Evolutionary conservation across 2,797 vertebrate species (phyloP).

Genomic region (Chaunax sp.): DNA sequence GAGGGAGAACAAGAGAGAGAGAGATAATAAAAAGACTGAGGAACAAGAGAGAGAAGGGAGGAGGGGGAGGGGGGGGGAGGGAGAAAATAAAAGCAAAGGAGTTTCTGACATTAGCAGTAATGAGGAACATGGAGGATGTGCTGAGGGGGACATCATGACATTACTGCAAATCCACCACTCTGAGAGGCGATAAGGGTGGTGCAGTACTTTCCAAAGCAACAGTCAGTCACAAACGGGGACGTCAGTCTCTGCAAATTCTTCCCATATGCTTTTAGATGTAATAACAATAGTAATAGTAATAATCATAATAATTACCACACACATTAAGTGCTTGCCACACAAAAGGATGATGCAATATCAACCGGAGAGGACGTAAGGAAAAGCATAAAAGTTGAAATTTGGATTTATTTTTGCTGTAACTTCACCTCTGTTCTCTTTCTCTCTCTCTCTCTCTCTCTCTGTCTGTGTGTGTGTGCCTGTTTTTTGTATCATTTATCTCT

Average conservation of each 20-base stretch:
- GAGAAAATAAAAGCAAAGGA: slow-evolving; percentile 75
- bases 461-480: too few species aligned
- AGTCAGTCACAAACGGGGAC: slow-evolving; percentile 40
- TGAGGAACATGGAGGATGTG: slow-evolving; percentile 81
- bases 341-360: neutral
- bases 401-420: too few species aligned
- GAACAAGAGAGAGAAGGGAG: slow-evolving; percentile 19
- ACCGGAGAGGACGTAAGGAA: too few species aligned
- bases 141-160: slow-evolving; percentile 80
- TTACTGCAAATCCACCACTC: slow-evolving; percentile 77
- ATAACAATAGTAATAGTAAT: neutral
- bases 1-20: slow-evolving; percentile 42
- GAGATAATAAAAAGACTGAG: too few species aligned
- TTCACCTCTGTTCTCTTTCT: too few species aligned
- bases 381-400: too few species aligned
- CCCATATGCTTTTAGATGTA: slow-evolving; percentile 7
- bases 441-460: too few species aligned
- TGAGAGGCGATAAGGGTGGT: slow-evolving; percentile 57
- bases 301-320: neutral
- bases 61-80: neutral
- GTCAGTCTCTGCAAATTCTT: slow-evolving; percentile 20
- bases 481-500: slow-evolving; percentile 9
- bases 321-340: neutral
- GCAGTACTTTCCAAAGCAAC: slow-evolving; percentile 47
- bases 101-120: slow-evolving; percentile 81